Conservation (phyloP, 2,113 vertebrate genomes). For the Eulacestoma nigropectus region DNA sequence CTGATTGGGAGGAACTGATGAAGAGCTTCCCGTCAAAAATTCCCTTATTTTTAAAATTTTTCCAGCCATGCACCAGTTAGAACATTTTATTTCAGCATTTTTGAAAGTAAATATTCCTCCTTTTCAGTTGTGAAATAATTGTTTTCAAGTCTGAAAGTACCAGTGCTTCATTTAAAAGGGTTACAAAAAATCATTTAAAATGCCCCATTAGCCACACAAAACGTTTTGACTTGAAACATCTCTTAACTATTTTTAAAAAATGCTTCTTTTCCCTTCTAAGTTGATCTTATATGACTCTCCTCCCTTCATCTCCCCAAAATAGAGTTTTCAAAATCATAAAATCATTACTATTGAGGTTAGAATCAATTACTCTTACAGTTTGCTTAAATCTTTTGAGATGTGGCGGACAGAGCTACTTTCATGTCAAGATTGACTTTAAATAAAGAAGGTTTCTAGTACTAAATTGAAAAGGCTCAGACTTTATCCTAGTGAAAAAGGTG, state of each 20-base stretch:
- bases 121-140: neutral
- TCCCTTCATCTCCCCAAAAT: neutral
- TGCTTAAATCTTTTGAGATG: neutral
- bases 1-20: neutral
- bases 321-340: neutral
- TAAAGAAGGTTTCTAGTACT: neutral
- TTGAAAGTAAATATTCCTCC: neutral
- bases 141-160: neutral
- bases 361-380: neutral
- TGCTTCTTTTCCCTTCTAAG: accelerated
- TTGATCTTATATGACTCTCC: neutral
- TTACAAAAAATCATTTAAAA: neutral
- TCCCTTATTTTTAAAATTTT: neutral
- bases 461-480: neutral
- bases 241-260: neutral
- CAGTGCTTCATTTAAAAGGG: neutral
- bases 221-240: neutral
- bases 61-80: neutral
- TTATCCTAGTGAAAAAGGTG: neutral
- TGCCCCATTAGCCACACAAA: neutral
- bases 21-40: neutral
- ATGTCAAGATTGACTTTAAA: neutral
- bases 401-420: neutral
- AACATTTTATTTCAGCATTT: neutral
- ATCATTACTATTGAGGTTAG: neutral